Percentiles rank a stretch among this genome's conserved stretches.
These are phyloP conservation scores for Cistogaster globosa DNA, from an alignment of 2,888 invertebrate genomes.

Conservation along the genomic window DNA sequence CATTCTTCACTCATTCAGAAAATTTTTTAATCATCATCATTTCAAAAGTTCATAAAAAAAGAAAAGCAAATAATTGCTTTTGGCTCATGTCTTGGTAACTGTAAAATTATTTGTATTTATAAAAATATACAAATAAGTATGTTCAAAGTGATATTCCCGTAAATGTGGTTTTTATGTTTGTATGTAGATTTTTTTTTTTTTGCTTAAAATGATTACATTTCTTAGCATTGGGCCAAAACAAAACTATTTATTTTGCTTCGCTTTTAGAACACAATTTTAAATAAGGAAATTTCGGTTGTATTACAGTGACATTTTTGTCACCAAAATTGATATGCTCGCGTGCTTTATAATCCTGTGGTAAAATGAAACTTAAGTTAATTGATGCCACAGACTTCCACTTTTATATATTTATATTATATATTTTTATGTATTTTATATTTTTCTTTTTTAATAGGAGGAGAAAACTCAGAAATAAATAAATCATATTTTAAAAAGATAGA, in stretches of 20 bases:
- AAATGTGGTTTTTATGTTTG: background rate
- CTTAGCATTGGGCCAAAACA: conserved; percentile 65
- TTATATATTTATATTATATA: background rate
- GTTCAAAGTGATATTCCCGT: background rate
- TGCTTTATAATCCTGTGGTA: conserved; percentile 44
- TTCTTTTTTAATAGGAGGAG: too few species aligned
- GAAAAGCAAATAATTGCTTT: conserved; percentile 44
- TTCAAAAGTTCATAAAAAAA: conserved; percentile 38
- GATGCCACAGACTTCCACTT: conserved; percentile 2
- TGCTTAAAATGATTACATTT: conserved; percentile 48
- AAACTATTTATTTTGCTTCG: conserved; percentile 62
- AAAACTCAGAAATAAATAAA: too few species aligned
- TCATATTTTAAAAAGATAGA: too few species aligned
- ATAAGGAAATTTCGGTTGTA: conserved; percentile 62
- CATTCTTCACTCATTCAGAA: conserved; percentile 55
- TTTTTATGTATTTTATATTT: too few species aligned
- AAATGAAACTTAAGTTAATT: conserved; percentile 53
- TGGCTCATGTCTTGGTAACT: conserved; percentile 35
- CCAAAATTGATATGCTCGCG: conserved; percentile 17
- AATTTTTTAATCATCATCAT: conserved; percentile 45
- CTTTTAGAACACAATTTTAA: conserved; percentile 41
- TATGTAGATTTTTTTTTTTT: too few species aligned
- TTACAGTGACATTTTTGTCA: conserved; percentile 47
- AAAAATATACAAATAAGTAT: background rate
- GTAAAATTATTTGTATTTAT: conserved; percentile 14